Conservation (phyloP, 2,888 invertebrate species). For the Hemistola chrysoprasaria region DNA sequence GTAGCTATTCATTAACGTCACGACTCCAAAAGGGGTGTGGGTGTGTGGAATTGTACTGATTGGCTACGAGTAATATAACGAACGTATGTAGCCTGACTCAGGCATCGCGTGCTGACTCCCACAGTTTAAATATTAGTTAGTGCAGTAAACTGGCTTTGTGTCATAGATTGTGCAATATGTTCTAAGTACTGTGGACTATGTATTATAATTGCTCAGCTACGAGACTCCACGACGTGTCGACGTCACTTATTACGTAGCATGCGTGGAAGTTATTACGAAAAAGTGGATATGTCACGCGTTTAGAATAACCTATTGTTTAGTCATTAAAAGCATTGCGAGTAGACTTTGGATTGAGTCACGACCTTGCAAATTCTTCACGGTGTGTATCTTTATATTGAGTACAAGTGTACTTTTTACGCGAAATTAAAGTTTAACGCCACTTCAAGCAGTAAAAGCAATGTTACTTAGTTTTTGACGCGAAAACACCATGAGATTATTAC, state of each 20-base stretch:
- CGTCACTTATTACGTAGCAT: constrained; percentile 38
- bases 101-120: constrained; percentile 37
- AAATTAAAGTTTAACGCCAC: no score
- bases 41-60: constrained; percentile 19
- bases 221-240: constrained; percentile 32
- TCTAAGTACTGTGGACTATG: constrained; percentile 10
- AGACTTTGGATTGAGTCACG: neutral
- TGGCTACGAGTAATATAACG: constrained; percentile 27
- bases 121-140: constrained; percentile 3
- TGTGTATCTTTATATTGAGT: no score
- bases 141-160: neutral
- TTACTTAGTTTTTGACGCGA: no score
- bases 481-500: no score
- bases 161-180: constrained; percentile 5
- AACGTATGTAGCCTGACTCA: constrained; percentile 36
- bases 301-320: neutral
- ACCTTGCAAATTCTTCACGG: neutral
- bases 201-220: constrained; percentile 28
- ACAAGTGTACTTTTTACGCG: no score
- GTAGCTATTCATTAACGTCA: constrained; percentile 20
- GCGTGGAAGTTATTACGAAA: constrained; percentile 30
- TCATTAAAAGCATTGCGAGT: neutral
- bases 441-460: no score
- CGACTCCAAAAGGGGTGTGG: constrained; percentile 24
- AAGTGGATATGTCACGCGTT: constrained; percentile 25